These are phyloP conservation scores for Acanthochromis polyacanthus DNA, from an alignment of 2,113 vertebrate species.

Conservation along the genomic window DNA sequence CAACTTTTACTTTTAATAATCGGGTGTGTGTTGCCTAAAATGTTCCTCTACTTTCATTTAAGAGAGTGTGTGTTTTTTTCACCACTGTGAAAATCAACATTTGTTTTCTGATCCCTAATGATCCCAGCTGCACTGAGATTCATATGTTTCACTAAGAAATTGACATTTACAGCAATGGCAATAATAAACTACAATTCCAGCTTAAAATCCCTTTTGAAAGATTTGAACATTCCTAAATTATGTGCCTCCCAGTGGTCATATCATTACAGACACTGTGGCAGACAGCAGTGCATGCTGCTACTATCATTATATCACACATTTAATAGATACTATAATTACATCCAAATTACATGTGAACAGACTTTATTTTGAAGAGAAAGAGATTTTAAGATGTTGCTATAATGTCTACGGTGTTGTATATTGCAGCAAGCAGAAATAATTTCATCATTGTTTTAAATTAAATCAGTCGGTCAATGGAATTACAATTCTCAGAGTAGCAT, in stretches of 20 bases:
- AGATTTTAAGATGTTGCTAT: neutral
- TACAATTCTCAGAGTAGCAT: constrained; percentile 66
- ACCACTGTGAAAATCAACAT: too few species aligned
- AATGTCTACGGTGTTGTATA: neutral
- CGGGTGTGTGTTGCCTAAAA: neutral
- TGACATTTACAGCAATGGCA: too few species aligned
- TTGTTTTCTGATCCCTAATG: too few species aligned
- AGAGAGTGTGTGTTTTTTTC: too few species aligned
- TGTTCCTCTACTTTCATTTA: neutral
- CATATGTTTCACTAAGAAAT: neutral
- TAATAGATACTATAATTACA: neutral
- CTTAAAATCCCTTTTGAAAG: neutral
- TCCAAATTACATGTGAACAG: neutral
- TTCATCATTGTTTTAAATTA: constrained; percentile 54
- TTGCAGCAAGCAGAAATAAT: constrained; percentile 6
- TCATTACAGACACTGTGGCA: neutral
- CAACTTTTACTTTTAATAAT: neutral
- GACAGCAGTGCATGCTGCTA: neutral
- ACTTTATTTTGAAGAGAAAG: neutral
- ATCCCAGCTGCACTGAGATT: too few species aligned
- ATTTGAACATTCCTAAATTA: neutral
- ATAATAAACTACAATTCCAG: neutral
- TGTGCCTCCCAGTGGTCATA: neutral
- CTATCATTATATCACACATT: neutral
- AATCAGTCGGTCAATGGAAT: constrained; percentile 69